Conservation (phyloP, 2,888 invertebrate genomes). For the Phaedon cochleariae region DNA sequence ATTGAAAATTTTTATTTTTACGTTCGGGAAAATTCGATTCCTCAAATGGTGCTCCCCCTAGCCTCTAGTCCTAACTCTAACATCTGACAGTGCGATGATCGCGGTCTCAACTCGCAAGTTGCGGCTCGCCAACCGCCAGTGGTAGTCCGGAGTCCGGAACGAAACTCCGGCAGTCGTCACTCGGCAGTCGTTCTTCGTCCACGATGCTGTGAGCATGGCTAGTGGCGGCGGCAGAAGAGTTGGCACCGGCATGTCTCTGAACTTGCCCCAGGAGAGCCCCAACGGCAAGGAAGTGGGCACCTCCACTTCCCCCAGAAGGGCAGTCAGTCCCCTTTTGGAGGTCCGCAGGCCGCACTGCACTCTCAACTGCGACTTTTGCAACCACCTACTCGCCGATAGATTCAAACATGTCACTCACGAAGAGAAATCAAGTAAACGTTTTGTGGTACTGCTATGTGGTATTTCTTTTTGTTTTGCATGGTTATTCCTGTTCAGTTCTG, state of each 20-base stretch:
- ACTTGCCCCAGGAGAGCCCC: conserved; percentile 64
- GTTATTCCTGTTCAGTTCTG: neutral
- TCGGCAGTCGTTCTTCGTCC: conserved; percentile 26
- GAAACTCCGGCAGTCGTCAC: neutral
- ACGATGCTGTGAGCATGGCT: conserved; percentile 28
- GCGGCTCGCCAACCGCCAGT: neutral
- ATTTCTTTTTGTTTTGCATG: neutral
- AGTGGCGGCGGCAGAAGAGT: conserved; percentile 9
- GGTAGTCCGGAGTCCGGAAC: neutral
- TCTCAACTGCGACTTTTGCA: conserved; percentile 77
- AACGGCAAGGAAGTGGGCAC: conserved; percentile 60
- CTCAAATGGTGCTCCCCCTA: too few relatives aligned
- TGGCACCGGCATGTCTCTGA: conserved; percentile 64
- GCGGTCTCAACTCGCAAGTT: neutral
- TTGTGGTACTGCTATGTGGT: neutral
- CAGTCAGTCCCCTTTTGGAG: conserved; percentile 75
- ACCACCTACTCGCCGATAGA: conserved; percentile 72
- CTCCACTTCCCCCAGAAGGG: conserved; percentile 71
- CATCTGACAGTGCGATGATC: neutral
- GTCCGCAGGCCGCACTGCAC: conserved; percentile 77
- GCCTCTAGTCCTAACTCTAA: neutral
- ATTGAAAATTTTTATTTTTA: too few relatives aligned
- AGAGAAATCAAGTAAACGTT: neutral
- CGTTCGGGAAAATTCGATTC: too few relatives aligned
- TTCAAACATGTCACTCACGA: conserved; percentile 64